A percentile compares a stretch with the other conserved stretches of the same genome.
These are phyloP conservation scores for Cacoxenus indagator DNA, from an alignment of 2,888 invertebrate genomes.

Conservation along the genomic window DNA sequence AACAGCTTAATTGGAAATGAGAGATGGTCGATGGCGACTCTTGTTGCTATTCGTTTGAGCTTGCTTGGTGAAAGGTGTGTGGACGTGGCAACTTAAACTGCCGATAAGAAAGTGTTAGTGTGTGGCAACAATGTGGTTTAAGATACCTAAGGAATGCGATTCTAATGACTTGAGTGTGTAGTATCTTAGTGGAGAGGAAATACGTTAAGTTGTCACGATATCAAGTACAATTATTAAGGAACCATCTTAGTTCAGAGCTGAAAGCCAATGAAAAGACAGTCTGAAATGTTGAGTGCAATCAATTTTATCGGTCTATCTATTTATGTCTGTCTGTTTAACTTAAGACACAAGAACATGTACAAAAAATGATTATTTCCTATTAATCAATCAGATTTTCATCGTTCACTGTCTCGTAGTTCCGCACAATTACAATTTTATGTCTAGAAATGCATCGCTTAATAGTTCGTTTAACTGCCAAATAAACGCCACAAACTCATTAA, in stretches of 20 bases:
- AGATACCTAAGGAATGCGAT: not conserved
- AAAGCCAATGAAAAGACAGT: too few species aligned
- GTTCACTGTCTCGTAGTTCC: too few species aligned
- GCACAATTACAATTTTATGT: constrained; percentile 16
- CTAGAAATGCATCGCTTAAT: constrained; percentile 14
- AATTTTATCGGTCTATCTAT: too few species aligned
- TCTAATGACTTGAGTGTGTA: not conserved
- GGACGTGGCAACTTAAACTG: not conserved
- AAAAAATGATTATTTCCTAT: too few species aligned
- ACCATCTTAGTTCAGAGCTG: too few species aligned
- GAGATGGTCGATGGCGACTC: constrained; percentile 11
- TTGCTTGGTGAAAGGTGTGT: constrained; percentile 4
- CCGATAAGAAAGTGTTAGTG: constrained; percentile 1
- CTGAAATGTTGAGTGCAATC: too few species aligned
- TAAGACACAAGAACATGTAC: too few species aligned
- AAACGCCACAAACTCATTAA: constrained; percentile 1
- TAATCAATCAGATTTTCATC: too few species aligned
- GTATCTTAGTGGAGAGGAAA: too few species aligned
- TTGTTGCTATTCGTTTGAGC: not conserved
- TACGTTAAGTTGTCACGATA: too few species aligned
- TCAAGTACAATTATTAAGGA: too few species aligned
- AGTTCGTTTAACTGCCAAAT: constrained; percentile 18
- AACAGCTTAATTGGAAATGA: constrained; percentile 21
- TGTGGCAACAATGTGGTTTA: not conserved
- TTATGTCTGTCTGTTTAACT: too few species aligned